Evolutionary conservation across 2,797 vertebrate genomes (phyloP).

Genomic region (Adrianichthys oophorus): DNA sequence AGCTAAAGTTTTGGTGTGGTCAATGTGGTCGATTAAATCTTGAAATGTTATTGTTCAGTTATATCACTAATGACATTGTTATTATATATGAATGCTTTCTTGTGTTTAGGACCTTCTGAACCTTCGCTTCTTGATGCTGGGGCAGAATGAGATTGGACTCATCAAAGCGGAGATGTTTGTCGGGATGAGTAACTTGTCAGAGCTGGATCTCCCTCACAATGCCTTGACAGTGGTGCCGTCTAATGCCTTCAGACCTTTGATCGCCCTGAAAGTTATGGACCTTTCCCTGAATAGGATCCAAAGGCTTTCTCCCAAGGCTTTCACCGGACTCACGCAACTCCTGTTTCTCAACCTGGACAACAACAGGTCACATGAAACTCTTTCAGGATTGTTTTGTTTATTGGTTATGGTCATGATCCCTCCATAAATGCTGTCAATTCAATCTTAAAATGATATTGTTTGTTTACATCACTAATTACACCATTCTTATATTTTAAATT

Average conservation of each 20-base stretch:
- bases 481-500: no score
- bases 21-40: no score
- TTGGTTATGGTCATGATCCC: no score
- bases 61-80: no score
- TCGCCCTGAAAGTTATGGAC: slow-evolving; percentile 78
- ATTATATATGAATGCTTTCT: background rate
- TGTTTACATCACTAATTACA: no score
- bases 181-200: slow-evolving; percentile 79
- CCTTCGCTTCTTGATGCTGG: slow-evolving; percentile 81
- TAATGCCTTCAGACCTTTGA: slow-evolving; percentile 75
- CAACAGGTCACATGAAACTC: slow-evolving; percentile 61
- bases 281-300: slow-evolving; percentile 77
- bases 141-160: slow-evolving; percentile 73
- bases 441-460: no score
- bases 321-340: slow-evolving; percentile 72
- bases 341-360: slow-evolving; percentile 81
- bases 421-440: no score
- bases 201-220: slow-evolving; percentile 77
- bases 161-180: slow-evolving; percentile 74
- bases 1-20: no score
- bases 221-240: slow-evolving; percentile 62
- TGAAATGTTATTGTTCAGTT: no score
- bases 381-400: background rate
- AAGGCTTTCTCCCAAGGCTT: slow-evolving; percentile 71
- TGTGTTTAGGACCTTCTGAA: slow-evolving; percentile 71